Conservation (phyloP, 2,888 invertebrate genomes). For the Eurois occulta region DNA sequence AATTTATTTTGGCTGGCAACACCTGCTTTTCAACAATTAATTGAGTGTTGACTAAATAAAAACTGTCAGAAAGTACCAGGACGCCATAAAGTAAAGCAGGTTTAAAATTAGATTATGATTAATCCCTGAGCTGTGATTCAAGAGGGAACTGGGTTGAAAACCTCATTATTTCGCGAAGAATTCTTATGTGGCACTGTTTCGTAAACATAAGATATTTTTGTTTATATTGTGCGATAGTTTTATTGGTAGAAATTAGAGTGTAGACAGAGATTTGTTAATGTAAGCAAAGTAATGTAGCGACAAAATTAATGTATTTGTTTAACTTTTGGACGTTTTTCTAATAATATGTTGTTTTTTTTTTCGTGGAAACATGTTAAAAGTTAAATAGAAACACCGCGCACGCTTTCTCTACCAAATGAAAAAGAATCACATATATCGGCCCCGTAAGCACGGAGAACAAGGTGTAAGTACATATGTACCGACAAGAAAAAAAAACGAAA, state of each 20-base stretch:
- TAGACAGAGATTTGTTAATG: slow-evolving; percentile 25
- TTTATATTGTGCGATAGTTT: slow-evolving; percentile 45
- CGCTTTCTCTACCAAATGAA: not conserved
- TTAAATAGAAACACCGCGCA: not conserved
- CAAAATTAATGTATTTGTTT: slow-evolving; percentile 25
- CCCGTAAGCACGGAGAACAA: not conserved
- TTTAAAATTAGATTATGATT: slow-evolving; percentile 53
- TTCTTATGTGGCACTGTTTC: slow-evolving; percentile 53
- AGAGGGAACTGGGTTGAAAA: slow-evolving; percentile 49
- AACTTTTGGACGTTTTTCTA: not conserved
- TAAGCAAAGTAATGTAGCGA: not conserved
- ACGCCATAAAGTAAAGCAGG: slow-evolving; percentile 25
- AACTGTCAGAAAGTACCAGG: slow-evolving; percentile 36
- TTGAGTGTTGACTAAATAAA: slow-evolving; percentile 54
- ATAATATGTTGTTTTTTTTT: not conserved
- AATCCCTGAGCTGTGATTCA: slow-evolving; percentile 39
- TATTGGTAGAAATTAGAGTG: slow-evolving; percentile 15
- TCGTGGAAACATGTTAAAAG: not conserved
- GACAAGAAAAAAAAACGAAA: too few relatives aligned
- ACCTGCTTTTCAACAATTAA: slow-evolving; percentile 52
- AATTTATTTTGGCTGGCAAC: slow-evolving; percentile 35
- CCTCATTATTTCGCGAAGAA: slow-evolving; percentile 54
- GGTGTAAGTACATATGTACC: too few relatives aligned
- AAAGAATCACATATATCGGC: not conserved
- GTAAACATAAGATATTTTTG: slow-evolving; percentile 55